phyloP scores from a whole-genome alignment of 1,140 invertebrate species.

The Cephus cinctus region DNA sequence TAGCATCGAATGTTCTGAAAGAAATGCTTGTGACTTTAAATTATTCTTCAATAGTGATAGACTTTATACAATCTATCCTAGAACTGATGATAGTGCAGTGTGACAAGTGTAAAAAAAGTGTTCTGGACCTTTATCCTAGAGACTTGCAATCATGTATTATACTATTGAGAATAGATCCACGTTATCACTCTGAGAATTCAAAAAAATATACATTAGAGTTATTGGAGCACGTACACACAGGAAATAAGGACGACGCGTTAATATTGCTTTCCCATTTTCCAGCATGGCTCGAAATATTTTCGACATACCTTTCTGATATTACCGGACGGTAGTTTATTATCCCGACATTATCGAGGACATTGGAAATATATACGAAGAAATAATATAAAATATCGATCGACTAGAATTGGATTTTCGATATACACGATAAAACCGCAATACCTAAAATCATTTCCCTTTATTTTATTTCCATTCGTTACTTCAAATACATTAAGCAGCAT shows the following conservation, averaged over 20 bases:
- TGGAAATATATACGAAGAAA: too few species aligned
- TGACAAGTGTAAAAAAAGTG: slow-evolving; percentile 19
- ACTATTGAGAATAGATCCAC: slow-evolving; percentile 38
- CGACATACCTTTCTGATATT: slow-evolving; percentile 13
- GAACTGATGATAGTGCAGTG: slow-evolving; percentile 25
- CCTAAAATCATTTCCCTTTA: slow-evolving; percentile 16
- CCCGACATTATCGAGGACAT: too few species aligned
- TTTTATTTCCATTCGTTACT: slow-evolving; percentile 21
- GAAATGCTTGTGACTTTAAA: slow-evolving; percentile 32
- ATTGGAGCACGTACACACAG: slow-evolving; percentile 26
- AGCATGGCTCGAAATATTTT: slow-evolving; percentile 33
- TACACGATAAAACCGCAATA: too few species aligned
- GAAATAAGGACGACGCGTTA: slow-evolving; percentile 28
- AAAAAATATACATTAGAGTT: slow-evolving; percentile 24
- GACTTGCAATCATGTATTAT: slow-evolving; percentile 34
- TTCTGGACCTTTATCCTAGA: slow-evolving; percentile 42
- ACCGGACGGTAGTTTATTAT: too few species aligned
- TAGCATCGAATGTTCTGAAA: slow-evolving; percentile 32
- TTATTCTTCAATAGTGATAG: slow-evolving; percentile 25
- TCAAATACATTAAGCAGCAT: slow-evolving; percentile 16
- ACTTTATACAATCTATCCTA: slow-evolving; percentile 36
- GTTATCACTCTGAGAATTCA: slow-evolving; percentile 31
- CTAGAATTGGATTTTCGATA: too few species aligned
- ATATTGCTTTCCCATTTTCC: slow-evolving; percentile 45
- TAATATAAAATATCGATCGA: too few species aligned